phyloP scores from a whole-genome alignment of 2,888 invertebrate genomes.

The Pocota personata region DNA sequence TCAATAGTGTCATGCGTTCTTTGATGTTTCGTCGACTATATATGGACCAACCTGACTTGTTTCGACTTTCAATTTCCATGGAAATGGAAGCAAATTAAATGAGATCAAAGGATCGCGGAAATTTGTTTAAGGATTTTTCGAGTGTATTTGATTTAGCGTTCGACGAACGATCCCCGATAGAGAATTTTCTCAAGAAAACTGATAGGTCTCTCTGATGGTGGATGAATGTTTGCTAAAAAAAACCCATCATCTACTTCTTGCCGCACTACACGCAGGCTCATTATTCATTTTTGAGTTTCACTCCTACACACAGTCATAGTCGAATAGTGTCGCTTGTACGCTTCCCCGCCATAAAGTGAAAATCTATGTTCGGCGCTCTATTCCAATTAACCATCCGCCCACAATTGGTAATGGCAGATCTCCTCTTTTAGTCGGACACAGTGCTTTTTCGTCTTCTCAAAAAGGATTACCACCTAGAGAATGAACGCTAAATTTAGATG shows the following conservation, averaged over 20 bases:
- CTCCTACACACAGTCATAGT: slow-evolving; percentile 49
- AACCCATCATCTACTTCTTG: slow-evolving; percentile 8
- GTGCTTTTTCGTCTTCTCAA: neutral
- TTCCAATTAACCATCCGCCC: slow-evolving; percentile 74
- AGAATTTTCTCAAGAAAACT: slow-evolving; percentile 51
- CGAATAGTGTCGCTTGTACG: slow-evolving; percentile 31
- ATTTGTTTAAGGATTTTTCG: slow-evolving; percentile 52
- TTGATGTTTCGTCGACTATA: slow-evolving; percentile 36
- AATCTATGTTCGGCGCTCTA: slow-evolving; percentile 72
- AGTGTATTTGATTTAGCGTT: slow-evolving; percentile 36
- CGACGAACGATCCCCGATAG: neutral
- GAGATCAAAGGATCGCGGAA: slow-evolving; percentile 63
- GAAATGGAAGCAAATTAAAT: slow-evolving; percentile 54
- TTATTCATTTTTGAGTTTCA: slow-evolving; percentile 65
- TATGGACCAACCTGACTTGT: slow-evolving; percentile 18
- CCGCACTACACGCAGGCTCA: slow-evolving; percentile 26
- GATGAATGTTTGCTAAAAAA: slow-evolving; percentile 46
- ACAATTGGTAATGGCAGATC: slow-evolving; percentile 72
- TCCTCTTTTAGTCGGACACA: slow-evolving; percentile 19
- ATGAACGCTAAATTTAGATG: slow-evolving; percentile 68
- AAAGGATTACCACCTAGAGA: slow-evolving; percentile 58
- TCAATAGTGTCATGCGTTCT: slow-evolving; percentile 52
- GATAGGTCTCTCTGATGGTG: slow-evolving; percentile 27
- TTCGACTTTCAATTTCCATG: slow-evolving; percentile 42
- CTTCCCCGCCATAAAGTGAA: slow-evolving; percentile 64